A percentile compares a stretch with the other conserved stretches of the same genome.
Conservation (phyloP, 2,888 invertebrate genomes). For the Parasteatoda lunata region DNA sequence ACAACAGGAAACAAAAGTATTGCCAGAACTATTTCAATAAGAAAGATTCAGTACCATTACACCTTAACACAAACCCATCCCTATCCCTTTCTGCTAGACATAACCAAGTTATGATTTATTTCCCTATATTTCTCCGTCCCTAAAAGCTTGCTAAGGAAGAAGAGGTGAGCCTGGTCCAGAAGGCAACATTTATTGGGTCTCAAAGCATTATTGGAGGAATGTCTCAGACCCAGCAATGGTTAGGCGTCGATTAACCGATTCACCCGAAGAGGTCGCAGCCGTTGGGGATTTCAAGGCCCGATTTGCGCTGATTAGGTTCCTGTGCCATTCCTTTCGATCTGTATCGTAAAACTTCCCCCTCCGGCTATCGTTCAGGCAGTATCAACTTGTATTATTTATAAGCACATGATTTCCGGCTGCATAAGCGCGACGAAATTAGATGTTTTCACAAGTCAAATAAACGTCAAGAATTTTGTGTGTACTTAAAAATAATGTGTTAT, state of each 20-base stretch:
- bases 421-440: too few species aligned
- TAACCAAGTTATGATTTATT: conserved; percentile 1
- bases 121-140: neutral
- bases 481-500: too few species aligned
- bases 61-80: neutral
- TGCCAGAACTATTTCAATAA: too few species aligned
- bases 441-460: too few species aligned
- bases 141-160: conserved; percentile 20
- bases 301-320: conserved; percentile 59
- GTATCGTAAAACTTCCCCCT: conserved; percentile 11
- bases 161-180: neutral
- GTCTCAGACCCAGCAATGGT: conserved; percentile 15
- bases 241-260: conserved; percentile 55
- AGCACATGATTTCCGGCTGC: too few species aligned
- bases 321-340: neutral
- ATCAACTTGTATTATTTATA: too few species aligned
- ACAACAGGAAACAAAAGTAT: too few species aligned
- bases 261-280: conserved; percentile 42
- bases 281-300: conserved; percentile 26
- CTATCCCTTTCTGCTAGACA: neutral
- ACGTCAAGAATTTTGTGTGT: too few species aligned
- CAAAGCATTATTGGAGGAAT: conserved; percentile 28
- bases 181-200: conserved; percentile 27
- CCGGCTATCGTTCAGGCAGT: neutral
- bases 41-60: too few species aligned